Conservation (phyloP, 1,140 invertebrate genomes). For the Aphis craccivora region DNA sequence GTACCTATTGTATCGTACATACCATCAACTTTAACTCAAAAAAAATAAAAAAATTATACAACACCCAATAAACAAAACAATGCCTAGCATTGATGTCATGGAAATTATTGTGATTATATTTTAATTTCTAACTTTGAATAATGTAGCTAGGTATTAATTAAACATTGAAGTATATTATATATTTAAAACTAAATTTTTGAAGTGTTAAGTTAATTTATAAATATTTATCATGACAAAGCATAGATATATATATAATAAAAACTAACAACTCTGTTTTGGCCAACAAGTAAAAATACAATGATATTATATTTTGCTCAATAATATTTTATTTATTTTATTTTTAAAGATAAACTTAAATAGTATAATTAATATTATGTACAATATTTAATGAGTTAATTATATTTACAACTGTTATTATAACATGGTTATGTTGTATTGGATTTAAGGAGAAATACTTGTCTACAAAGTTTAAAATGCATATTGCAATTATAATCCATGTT, state of each 20-base stretch:
- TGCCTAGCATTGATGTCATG: no score
- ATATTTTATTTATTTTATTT: neutral
- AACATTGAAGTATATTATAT: no score
- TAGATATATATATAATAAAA: no score
- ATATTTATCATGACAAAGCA: no score
- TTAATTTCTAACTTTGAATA: neutral
- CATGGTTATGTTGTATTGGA: no score
- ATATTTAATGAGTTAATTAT: neutral
- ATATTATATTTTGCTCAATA: neutral
- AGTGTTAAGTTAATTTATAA: no score
- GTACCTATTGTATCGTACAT: no score
- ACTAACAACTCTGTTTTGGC: neutral
- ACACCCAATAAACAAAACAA: neutral
- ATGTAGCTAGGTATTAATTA: no score
- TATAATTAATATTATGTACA: neutral
- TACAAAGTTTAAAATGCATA: neutral
- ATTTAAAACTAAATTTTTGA: no score
- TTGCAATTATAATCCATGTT: neutral
- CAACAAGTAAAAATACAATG: neutral
- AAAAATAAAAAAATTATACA: neutral
- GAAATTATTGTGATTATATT: neutral
- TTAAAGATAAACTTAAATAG: neutral
- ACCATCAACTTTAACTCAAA: neutral
- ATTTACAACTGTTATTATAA: neutral
- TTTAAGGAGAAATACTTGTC: neutral